Evolutionary conservation across 2,888 invertebrate genomes (phyloP).

Genomic region (Parnassius glacialis): DNA sequence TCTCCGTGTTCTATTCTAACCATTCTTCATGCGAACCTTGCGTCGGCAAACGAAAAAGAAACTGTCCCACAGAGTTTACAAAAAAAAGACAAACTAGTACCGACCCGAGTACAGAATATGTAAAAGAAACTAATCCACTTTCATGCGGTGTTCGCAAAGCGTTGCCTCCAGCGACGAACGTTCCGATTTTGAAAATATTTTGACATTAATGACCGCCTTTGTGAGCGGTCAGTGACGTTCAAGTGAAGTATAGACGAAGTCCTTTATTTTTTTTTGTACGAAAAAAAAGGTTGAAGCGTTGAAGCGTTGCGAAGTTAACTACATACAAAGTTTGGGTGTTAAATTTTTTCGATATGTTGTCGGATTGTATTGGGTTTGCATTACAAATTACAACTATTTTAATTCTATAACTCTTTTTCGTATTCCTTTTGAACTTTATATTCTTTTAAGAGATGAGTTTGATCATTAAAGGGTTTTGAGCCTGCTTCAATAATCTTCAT

Average conservation of each 20-base stretch:
- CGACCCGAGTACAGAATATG: slow-evolving; percentile 18
- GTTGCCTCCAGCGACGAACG: slow-evolving; percentile 57
- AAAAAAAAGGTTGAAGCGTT: slow-evolving; percentile 28
- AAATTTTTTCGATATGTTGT: slow-evolving; percentile 12
- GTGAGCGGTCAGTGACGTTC: slow-evolving; percentile 55
- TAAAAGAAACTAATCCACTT: slow-evolving; percentile 31
- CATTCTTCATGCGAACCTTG: slow-evolving; percentile 1
- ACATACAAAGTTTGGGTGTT: slow-evolving; percentile 22
- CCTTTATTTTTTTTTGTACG: slow-evolving; percentile 37
- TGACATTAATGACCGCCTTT: slow-evolving; percentile 74
- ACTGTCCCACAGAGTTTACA: slow-evolving; percentile 22
- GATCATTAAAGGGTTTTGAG: too few species aligned
- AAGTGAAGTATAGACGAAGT: slow-evolving; percentile 49
- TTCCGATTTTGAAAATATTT: slow-evolving; percentile 78
- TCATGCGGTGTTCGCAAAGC: slow-evolving; percentile 58
- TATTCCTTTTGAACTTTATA: too few species aligned
- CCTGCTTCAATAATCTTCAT: too few species aligned
- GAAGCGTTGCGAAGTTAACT: slow-evolving; percentile 27
- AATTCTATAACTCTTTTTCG: too few species aligned
- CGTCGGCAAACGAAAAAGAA: slow-evolving; percentile 36
- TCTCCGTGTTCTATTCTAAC: neutral
- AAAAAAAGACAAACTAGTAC: slow-evolving; percentile 14
- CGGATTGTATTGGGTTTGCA: slow-evolving; percentile 4
- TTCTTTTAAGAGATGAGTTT: too few species aligned
- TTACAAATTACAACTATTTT: neutral